Evolutionary conservation across 1,140 invertebrate species (phyloP).

Genomic region (Heterodera carotae): DNA sequence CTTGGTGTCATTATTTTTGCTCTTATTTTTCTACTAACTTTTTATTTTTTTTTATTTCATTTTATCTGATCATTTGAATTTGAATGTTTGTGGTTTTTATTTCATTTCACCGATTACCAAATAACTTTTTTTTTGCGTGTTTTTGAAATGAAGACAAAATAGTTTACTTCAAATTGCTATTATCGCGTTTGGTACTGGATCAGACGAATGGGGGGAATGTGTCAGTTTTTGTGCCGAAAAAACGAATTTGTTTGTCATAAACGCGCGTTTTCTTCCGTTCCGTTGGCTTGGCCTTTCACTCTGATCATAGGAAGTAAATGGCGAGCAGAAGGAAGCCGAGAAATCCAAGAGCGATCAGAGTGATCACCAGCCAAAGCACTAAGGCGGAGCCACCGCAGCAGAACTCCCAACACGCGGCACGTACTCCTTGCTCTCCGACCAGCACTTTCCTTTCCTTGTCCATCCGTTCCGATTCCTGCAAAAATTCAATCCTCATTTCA

Average conservation of each 20-base stretch:
- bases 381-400: conserved; percentile 29
- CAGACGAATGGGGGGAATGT: not conserved
- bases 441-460: conserved; percentile 24
- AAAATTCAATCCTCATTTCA: not conserved
- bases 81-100: no score
- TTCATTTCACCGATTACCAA: no score
- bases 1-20: no score
- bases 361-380: conserved; percentile 28
- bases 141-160: no score
- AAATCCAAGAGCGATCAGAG: conserved; percentile 20
- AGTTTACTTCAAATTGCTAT: no score
- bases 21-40: no score
- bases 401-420: conserved; percentile 23
- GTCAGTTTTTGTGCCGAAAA: not conserved
- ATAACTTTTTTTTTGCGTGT: no score
- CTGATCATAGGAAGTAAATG: conserved; percentile 26
- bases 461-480: conserved; percentile 29
- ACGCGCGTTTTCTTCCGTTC: not conserved
- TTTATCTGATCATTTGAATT: no score
- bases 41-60: no score
- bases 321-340: conserved; percentile 25
- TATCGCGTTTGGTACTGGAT: no score
- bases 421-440: conserved; percentile 14
- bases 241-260: not conserved
- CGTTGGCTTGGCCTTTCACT: not conserved